A percentile compares a stretch with the other conserved stretches of the same genome.
Evolutionary conservation across 2,888 invertebrate genomes (phyloP).

Genomic region (Lobophora halterata): DNA sequence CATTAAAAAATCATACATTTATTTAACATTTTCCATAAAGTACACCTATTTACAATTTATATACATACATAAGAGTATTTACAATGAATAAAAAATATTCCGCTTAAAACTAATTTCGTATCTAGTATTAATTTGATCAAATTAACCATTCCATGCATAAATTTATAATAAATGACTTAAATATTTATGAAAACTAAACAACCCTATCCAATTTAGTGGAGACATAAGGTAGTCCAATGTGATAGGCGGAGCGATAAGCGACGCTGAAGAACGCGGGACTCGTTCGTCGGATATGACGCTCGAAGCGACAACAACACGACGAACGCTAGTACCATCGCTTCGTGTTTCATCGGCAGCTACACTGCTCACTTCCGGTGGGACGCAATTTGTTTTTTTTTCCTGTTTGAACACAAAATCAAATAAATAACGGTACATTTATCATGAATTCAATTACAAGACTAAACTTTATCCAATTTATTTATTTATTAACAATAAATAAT

Average conservation of each 20-base stretch:
- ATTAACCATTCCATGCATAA: too few species aligned
- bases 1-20: conserved; percentile 29
- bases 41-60: conserved; percentile 38
- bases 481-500: too few species aligned
- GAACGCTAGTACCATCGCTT: conserved; percentile 64
- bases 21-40: conserved; percentile 41
- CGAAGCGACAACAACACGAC: conserved; percentile 83
- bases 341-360: conserved; percentile 60
- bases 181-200: conserved; percentile 34
- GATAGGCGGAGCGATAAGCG: conserved; percentile 40
- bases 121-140: too few species aligned
- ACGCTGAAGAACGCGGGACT: conserved; percentile 55
- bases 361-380: conserved; percentile 76
- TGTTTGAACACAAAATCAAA: conserved; percentile 36
- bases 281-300: conserved; percentile 84
- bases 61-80: conserved; percentile 39
- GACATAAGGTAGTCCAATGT: conserved; percentile 36
- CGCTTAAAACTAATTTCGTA: too few species aligned
- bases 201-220: conserved; percentile 34
- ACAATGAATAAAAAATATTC: too few species aligned
- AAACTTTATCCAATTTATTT: too few species aligned
- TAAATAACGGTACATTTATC: too few species aligned
- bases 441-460: too few species aligned
- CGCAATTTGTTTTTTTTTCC: conserved; percentile 67
- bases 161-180: conserved; percentile 29